Conservation (phyloP, 2,113 vertebrate genomes). For the Anarhynchus alexandrinus region DNA sequence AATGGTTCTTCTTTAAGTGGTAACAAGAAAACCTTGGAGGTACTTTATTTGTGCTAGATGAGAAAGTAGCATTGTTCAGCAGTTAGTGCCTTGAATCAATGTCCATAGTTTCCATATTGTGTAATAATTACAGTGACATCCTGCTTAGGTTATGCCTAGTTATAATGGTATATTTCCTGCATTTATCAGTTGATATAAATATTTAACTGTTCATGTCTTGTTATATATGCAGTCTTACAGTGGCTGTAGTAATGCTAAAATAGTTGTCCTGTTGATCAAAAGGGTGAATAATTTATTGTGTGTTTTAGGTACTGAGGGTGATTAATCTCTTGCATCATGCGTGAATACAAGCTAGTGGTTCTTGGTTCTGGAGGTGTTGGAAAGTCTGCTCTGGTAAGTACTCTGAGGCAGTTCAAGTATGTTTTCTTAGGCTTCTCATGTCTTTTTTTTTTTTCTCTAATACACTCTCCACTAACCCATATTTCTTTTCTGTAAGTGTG, state of each 20-base stretch:
- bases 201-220: neutral
- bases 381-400: constrained; percentile 90
- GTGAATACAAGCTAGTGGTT: constrained; percentile 92
- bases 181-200: neutral
- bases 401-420: neutral
- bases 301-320: constrained; percentile 67
- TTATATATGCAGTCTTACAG: neutral
- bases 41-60: neutral
- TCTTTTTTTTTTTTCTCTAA: neutral
- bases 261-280: neutral
- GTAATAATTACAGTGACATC: neutral
- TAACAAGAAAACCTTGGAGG: neutral
- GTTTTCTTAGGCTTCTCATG: neutral
- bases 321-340: constrained; percentile 81
- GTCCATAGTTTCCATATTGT: neutral
- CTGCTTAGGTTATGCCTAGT: neutral
- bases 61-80: neutral
- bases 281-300: neutral
- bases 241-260: neutral
- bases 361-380: constrained; percentile 91
- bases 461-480: neutral
- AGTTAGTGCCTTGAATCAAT: neutral
- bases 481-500: neutral
- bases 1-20: neutral
- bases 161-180: neutral